phyloP scores from a whole-genome alignment of 1,140 invertebrate genomes.

The Drosophila parabipectinata region DNA sequence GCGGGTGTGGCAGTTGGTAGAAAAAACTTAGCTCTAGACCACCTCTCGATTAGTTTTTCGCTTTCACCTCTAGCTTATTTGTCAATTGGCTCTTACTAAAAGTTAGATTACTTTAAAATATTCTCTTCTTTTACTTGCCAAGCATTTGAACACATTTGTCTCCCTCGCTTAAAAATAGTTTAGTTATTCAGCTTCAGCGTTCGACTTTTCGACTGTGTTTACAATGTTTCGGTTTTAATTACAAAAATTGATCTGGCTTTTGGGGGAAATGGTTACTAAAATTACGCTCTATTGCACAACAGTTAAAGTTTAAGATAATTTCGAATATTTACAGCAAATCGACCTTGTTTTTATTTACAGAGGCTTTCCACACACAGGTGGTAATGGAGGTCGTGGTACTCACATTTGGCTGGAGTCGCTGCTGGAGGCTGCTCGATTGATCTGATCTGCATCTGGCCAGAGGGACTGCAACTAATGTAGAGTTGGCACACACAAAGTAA shows the following conservation, averaged over 20 bases:
- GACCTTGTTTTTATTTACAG: conserved; percentile 1
- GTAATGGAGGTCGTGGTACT: conserved; percentile 27
- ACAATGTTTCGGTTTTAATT: conserved; percentile 25
- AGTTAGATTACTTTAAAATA: conserved; percentile 60
- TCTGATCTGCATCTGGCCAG: conserved; percentile 10
- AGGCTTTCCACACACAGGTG: background rate
- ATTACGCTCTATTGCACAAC: conserved; percentile 35
- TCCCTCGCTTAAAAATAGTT: conserved; percentile 55
- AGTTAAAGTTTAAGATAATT: background rate
- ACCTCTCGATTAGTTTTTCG: conserved; percentile 3
- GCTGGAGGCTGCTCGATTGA: conserved; percentile 27
- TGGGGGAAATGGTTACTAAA: conserved; percentile 2
- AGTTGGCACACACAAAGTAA: conserved; percentile 28
- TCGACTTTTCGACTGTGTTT: conserved; percentile 21
- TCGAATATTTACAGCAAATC: conserved; percentile 43
- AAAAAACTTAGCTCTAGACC: conserved; percentile 65
- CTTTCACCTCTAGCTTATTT: conserved; percentile 61
- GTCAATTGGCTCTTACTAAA: conserved; percentile 67
- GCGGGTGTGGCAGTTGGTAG: conserved; percentile 44
- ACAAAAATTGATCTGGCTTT: conserved; percentile 12
- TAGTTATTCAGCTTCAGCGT: conserved; percentile 33
- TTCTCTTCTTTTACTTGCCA: conserved; percentile 30
- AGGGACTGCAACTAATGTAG: conserved; percentile 21
- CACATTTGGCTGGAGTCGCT: conserved; percentile 39
- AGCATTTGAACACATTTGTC: conserved; percentile 45